Percentiles rank a stretch among this genome's conserved stretches.
Conservation (phyloP, 2,888 invertebrate genomes). For the Thymelicus acteon region DNA sequence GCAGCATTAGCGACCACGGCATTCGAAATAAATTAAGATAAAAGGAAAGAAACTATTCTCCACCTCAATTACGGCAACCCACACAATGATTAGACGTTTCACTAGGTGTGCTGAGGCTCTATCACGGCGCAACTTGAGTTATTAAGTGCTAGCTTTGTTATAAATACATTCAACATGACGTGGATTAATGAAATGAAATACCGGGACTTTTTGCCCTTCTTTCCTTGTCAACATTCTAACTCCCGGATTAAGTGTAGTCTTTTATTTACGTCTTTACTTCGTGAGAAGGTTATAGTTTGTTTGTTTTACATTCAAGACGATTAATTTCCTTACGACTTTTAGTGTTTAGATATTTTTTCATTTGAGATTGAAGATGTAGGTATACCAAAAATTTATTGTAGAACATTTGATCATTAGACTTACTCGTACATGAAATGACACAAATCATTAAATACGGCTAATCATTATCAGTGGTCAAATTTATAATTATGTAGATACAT, state of each 20-base stretch:
- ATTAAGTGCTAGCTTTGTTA: constrained; percentile 82
- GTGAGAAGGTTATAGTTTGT: constrained; percentile 56
- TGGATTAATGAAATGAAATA: constrained; percentile 78
- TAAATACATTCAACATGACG: constrained; percentile 79
- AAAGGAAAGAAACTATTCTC: constrained; percentile 73
- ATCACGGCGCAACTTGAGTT: constrained; percentile 70
- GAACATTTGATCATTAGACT: too few species aligned
- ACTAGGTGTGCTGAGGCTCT: constrained; percentile 67
- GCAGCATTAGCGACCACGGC: constrained; percentile 75
- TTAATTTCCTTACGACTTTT: constrained; percentile 1
- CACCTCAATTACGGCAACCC: constrained; percentile 80
- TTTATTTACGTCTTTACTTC: constrained; percentile 76
- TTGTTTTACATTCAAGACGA: neutral
- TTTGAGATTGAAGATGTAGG: too few species aligned
- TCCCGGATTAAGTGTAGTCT: constrained; percentile 78
- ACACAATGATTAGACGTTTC: constrained; percentile 82
- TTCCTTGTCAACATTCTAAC: constrained; percentile 80
- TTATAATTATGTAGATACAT: too few species aligned
- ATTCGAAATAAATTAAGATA: constrained; percentile 81
- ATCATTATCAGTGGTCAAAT: too few species aligned
- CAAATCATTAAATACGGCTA: too few species aligned
- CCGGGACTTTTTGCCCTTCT: constrained; percentile 68
- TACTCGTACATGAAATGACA: too few species aligned
- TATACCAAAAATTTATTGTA: too few species aligned
- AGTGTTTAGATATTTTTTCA: neutral